A percentile compares a stretch with the other conserved stretches of the same genome.
Conservation (phyloP, 2,797 vertebrate genomes). For the Tenualosa thibaudeaui region DNA sequence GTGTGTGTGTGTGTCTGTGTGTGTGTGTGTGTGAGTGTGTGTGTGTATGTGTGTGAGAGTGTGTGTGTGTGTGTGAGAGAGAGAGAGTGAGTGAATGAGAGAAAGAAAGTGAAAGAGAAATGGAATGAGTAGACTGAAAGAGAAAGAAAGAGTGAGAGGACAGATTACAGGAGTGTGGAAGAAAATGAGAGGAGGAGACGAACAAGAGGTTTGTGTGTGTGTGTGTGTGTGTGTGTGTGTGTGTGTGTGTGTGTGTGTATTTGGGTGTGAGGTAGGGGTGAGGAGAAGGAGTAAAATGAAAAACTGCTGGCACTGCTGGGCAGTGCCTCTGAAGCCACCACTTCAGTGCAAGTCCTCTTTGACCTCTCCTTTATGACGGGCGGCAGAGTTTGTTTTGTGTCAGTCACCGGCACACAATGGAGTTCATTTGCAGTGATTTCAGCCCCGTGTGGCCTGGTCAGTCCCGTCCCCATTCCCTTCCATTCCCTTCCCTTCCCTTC, state of each 20-base stretch:
- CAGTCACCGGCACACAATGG: constrained; percentile 68
- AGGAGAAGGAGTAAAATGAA: not conserved
- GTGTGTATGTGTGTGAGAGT: constrained; percentile 2
- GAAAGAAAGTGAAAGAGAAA: not conserved
- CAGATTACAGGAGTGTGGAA: not conserved
- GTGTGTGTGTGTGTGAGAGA: constrained; percentile 33
- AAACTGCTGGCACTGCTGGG: no score
- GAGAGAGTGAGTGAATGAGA: constrained; percentile 34
- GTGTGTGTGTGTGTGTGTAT: constrained; percentile 14
- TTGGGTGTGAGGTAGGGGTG: not conserved
- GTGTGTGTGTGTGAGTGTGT: not conserved
- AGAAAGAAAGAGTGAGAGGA: not conserved
- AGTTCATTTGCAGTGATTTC: constrained; percentile 77
- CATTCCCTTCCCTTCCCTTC: not conserved
- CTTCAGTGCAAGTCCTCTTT: constrained; percentile 60
- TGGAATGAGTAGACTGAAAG: not conserved
- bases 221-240: not conserved
- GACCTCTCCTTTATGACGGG: constrained; percentile 67
- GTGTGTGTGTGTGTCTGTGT: constrained; percentile 12
- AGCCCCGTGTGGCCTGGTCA: constrained; percentile 65
- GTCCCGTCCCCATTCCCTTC: not conserved
- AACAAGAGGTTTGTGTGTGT: not conserved
- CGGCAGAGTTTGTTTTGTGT: constrained; percentile 74
- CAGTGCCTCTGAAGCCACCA: constrained; percentile 58
- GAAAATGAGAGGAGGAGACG: not conserved